phyloP scores from a whole-genome alignment of 2,888 invertebrate genomes.

The Dryobotodes eremita region DNA sequence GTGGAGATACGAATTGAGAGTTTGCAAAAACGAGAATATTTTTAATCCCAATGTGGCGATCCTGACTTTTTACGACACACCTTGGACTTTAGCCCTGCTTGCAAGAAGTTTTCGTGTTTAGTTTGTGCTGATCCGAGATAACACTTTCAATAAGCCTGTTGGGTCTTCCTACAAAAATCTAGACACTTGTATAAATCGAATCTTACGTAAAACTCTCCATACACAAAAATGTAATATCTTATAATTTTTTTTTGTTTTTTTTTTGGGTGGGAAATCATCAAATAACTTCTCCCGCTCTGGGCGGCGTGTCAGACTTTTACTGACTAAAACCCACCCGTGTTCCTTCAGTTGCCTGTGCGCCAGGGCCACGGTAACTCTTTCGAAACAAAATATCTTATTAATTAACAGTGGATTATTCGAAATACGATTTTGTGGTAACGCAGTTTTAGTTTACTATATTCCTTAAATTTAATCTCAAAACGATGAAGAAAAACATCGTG shows the following conservation, averaged over 20 bases:
- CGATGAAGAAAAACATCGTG: not conserved
- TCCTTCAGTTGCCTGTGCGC: too few species aligned
- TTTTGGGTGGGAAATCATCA: too few species aligned
- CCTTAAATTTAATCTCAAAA: not conserved
- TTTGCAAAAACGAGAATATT: conserved; percentile 6
- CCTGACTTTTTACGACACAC: not conserved
- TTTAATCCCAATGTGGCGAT: not conserved
- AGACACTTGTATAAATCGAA: not conserved
- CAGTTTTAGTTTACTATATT: not conserved
- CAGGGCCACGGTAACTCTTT: too few species aligned
- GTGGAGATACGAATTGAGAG: not conserved
- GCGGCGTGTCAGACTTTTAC: too few species aligned
- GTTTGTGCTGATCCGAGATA: not conserved
- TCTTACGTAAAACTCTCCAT: not conserved
- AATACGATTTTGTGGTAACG: not conserved
- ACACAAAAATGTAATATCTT: not conserved
- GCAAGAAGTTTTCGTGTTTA: too few species aligned
- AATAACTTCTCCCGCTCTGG: too few species aligned
- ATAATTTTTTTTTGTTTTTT: too few species aligned
- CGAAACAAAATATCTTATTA: too few species aligned
- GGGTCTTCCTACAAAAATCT: not conserved
- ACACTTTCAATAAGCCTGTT: not conserved
- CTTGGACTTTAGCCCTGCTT: not conserved
- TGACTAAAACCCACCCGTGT: too few species aligned
- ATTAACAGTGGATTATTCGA: not conserved